Percentiles rank a stretch among this genome's conserved stretches.
phyloP scores from a whole-genome alignment of 2,113 vertebrate species.

The Gnathonemus longibarbis region DNA sequence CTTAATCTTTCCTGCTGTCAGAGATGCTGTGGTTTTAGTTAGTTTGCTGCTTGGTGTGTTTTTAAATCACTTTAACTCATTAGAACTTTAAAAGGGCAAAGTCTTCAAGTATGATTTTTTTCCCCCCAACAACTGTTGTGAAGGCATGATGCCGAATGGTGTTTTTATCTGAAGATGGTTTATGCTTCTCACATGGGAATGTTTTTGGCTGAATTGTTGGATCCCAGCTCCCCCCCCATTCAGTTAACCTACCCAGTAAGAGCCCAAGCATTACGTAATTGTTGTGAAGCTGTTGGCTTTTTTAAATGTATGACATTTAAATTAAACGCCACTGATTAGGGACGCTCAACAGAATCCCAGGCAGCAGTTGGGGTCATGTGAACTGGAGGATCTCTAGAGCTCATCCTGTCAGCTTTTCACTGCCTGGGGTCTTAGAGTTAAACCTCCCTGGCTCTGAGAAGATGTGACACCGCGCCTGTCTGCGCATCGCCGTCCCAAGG shows the following conservation, averaged over 20 bases:
- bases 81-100: conserved; percentile 14
- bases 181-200: background rate
- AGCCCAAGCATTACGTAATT: background rate
- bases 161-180: conserved; percentile 5
- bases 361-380: background rate
- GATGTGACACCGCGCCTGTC: background rate
- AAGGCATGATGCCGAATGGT: background rate
- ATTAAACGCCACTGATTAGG: background rate
- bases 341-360: background rate
- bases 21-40: conserved; percentile 5
- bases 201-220: background rate
- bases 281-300: background rate
- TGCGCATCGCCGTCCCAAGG: background rate
- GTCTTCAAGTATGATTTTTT: background rate
- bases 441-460: background rate
- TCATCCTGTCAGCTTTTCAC: background rate
- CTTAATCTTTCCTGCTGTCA: conserved; percentile 15
- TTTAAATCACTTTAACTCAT: conserved; percentile 4
- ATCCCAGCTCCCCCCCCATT: background rate
- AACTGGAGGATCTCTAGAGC: background rate
- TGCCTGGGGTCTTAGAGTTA: background rate
- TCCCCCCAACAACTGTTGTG: background rate
- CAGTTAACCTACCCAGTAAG: background rate
- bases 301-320: background rate
- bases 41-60: conserved; percentile 3